Conservation (phyloP, 2,888 invertebrate genomes). For the Napeogenes sylphis region DNA sequence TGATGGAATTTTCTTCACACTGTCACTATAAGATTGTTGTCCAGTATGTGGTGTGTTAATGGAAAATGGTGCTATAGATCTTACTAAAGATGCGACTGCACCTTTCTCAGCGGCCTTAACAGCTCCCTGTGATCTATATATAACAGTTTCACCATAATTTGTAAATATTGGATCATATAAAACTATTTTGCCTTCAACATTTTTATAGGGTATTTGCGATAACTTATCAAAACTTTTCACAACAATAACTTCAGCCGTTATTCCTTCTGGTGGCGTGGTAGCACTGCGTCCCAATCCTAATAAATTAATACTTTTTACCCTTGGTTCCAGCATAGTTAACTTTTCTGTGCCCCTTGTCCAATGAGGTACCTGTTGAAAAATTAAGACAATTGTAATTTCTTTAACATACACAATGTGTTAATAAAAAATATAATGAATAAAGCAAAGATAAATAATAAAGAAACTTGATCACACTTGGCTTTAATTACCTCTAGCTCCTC, state of each 20-base stretch:
- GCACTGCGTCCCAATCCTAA: conserved; percentile 84
- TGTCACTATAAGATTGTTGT: conserved; percentile 77
- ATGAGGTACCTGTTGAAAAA: conserved; percentile 54
- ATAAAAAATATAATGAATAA: too few species aligned
- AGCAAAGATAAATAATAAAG: too few species aligned
- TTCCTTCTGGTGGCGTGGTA: conserved; percentile 82
- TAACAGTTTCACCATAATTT: conserved; percentile 81
- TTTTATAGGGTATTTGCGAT: conserved; percentile 35
- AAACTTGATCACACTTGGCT: too few species aligned
- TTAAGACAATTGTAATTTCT: too few species aligned
- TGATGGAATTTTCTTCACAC: conserved; percentile 81
- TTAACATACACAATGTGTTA: background rate
- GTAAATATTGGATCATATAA: conserved; percentile 83
- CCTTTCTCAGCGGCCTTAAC: conserved; percentile 83
- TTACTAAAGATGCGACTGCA: conserved; percentile 85
- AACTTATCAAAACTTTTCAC: conserved; percentile 83
- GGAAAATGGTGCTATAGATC: conserved; percentile 87
- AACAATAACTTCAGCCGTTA: conserved; percentile 85
- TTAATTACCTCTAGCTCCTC: conserved; percentile 76
- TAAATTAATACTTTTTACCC: conserved; percentile 78
- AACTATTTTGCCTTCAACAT: conserved; percentile 84
- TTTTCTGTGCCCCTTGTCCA: conserved; percentile 82
- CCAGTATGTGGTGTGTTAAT: conserved; percentile 88
- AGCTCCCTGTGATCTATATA: conserved; percentile 82
- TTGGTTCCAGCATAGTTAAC: conserved; percentile 80